Evolutionary conservation across 2,797 vertebrate species (phyloP).

Genomic region (Dicrostonyx torquatus): DNA sequence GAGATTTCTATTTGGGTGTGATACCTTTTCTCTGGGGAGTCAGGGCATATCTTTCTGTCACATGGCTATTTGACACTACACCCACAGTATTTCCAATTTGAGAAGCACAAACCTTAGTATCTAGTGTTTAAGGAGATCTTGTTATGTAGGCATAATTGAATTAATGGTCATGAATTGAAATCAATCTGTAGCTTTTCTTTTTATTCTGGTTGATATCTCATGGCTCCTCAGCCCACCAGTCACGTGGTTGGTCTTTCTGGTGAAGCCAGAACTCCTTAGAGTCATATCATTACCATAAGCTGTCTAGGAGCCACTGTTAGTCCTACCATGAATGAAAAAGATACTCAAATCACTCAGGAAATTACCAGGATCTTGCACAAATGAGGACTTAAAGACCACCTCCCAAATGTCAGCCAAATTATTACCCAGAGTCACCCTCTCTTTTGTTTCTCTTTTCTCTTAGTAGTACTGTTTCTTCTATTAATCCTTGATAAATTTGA

Average conservation of each 20-base stretch:
- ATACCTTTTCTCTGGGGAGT: neutral
- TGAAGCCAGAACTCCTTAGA: neutral
- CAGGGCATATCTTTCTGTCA: neutral
- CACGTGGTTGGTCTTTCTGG: neutral
- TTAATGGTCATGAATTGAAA: neutral
- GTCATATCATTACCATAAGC: neutral
- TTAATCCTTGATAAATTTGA: slow-evolving; percentile 34
- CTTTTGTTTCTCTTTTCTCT: neutral
- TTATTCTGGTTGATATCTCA: neutral
- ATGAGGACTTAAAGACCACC: neutral
- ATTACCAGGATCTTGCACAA: no score
- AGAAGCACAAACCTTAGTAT: neutral
- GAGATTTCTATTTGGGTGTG: neutral
- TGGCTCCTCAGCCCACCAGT: neutral
- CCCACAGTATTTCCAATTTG: neutral
- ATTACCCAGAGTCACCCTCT: neutral
- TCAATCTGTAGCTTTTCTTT: neutral
- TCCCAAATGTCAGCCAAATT: neutral
- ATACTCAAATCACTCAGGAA: neutral
- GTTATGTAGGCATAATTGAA: slow-evolving; percentile 12
- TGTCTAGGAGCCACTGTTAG: neutral
- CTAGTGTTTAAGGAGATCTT: neutral
- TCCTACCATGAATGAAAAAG: neutral
- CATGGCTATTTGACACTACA: neutral
- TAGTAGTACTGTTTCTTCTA: neutral